Base-by-base conservation (phyloP, 2,113 vertebrate species). In the Marmota monax region DNA sequence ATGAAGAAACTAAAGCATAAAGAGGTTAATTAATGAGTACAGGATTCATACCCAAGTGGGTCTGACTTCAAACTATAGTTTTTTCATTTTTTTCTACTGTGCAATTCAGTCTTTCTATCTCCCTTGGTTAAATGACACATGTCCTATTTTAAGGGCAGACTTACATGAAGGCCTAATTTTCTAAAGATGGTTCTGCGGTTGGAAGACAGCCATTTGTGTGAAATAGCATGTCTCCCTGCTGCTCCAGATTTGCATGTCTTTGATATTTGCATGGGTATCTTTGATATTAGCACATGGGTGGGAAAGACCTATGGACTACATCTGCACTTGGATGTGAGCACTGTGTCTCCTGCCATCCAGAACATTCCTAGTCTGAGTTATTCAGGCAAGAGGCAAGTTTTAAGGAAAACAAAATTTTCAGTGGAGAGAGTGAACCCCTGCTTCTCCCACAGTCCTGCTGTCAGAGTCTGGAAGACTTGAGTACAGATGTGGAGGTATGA, bases 1-100 rank as follows among this genome's bases (percentile, higher is more conserved):
- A 70, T 84, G 45, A 32, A 42, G 67, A 84, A 84, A 69, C 34
- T 32, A 70, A 92, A 92, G 39, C 29, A 74, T 37, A 14, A 45
- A 85, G 34, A 88, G 65, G 34, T 84, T 85, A 92, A 88, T 94
- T 89, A 92, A 69, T 74, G 74, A 92, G 37, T 37, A 29, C 56
- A 88, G 58, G 58, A 85, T 85, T 89, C 39, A 39, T 53, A 51
- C 48, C 51, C 78, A 48, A 53, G 79, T 63, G 45, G 11, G 58
- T 42, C 25, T 80, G 65, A 74, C 65, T 97, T 80, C 39, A 85
- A 76, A 74, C 18, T 80, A 1, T 63, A 63, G 61, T 63, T 25
- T 7, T 84, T 79, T 91, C 78, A 88, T 84, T 84, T 91, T 84
- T 42, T 42, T 67, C 58, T 70, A 42, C 23, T 82, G 48, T 37